Conservation (phyloP, 2,797 vertebrate genomes). For the Lagorchestes hirsutus region DNA sequence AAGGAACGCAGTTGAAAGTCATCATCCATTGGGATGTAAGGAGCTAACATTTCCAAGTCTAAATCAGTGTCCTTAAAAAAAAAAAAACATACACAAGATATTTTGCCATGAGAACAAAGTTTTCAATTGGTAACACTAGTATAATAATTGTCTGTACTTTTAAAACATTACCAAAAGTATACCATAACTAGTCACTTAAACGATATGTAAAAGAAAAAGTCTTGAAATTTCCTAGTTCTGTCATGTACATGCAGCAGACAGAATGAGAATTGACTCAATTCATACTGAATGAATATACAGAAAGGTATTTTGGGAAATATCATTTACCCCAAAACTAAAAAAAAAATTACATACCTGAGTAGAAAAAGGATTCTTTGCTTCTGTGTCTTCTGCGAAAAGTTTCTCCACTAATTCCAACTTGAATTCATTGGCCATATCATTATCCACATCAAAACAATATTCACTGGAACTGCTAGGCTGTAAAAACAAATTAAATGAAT, state of each 20-base stretch:
- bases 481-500: constrained; percentile 75
- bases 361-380: constrained; percentile 93
- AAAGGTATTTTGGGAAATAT: neutral
- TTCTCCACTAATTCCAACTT: constrained; percentile 98
- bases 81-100: neutral
- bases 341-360: constrained; percentile 89
- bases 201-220: neutral
- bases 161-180: neutral
- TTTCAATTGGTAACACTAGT: neutral
- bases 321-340: constrained; percentile 56
- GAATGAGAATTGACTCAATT: neutral
- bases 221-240: neutral
- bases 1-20: constrained; percentile 96
- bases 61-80: constrained; percentile 91
- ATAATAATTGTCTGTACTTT: neutral
- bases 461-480: constrained; percentile 91
- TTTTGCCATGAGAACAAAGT: constrained; percentile 50
- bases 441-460: constrained; percentile 94
- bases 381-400: constrained; percentile 96
- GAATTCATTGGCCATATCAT: constrained; percentile 94
- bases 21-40: constrained; percentile 99
- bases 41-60: constrained; percentile 98
- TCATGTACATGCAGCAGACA: neutral
- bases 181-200: neutral
- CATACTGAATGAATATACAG: neutral